Evolutionary conservation across 2,888 invertebrate species (phyloP), one percentile per base, ranked within the genome.

Genomic region (Pseudococcus viburni): DNA sequence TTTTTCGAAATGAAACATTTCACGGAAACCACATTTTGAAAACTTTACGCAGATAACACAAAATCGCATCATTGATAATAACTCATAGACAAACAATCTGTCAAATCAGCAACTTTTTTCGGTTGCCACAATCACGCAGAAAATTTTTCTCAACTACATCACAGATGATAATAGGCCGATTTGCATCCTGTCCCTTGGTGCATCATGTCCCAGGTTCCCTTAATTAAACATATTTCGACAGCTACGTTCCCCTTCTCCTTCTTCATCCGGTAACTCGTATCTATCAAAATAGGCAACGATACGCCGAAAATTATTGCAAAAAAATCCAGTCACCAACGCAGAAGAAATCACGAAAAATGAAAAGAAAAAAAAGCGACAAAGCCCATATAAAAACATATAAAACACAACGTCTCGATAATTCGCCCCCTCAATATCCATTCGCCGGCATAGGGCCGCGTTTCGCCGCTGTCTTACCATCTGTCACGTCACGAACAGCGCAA

Each of bases 311-410:
- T 55, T 55, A 55, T 55, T n/a, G 17, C 55, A 55, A 55, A n/a
- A 55, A 17, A 7, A n/a, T 55, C 0, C 26, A 33, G n/a, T 55
- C 17, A n/a, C 17, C 4, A 55, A 55, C 26, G 26, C 55, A 55
- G n/a, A 55, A 55, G n/a, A 55, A n/a, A n/a, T 4, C 12, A 12
- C 12, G n/a, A 55, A 55, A 55, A n/a, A n/a, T 55, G 5, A 55
- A 55, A 55, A n/a, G 7, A 55, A 51, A 51, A 51, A 4, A 55
- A 55, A n/a, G n/a, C n/a, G 55, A n/a, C n/a, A 55, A 55, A 55
- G 55, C 26, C 19, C 11, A 68, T 26, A 68, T 68, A 68, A 68
- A 68, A 68, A 68, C 19, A 68, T 68, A 68, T 22, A 26, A 68
- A 68, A 68, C 19, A 26, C 19, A 68, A 68, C 12, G 7, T 22